Base-by-base conservation (phyloP, 2,113 vertebrate species). In the Nothocercus nigrocapillus region DNA sequence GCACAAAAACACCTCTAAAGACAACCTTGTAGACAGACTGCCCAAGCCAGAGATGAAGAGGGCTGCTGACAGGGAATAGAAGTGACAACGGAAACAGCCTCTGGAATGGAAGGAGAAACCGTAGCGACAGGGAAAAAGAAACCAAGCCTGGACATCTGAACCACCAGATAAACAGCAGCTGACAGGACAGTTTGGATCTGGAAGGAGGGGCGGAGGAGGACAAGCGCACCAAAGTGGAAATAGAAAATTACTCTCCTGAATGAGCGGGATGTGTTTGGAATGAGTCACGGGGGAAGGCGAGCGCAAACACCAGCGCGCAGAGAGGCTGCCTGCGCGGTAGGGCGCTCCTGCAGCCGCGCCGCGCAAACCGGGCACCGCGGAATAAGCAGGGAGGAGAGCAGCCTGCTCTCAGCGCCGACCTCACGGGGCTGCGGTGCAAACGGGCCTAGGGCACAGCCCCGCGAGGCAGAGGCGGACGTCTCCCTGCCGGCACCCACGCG, bases 1-100 rank as follows among this genome's bases (percentile, higher is more conserved):
- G 95, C 96, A 96, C 94, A 97, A 96, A 97, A 96, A 97, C 96
- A 97, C 96, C 95, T 92, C 96, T 64, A 95, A 95, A 97, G 97
- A 97, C 97, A 97, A 96, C 64, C 78, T 91, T 73, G 78, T 87
- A 96, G 96, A 97, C 95, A 95, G 94, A 82, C 97, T 95, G 95
- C 79, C 95, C 7, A 5, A 97, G 93, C 88, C 95, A 96, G 94
- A 73, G 88, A 95, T 84, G 95, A 93, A 97, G 94, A 97, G 91
- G 88, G 95, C 95, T 92, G 93, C 95, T 97, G 97, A 96, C 92
- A 91, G 68, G 82, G 85, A 96, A 96, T 8, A 95, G 97, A 95
- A 97, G 94, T 85, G 95, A 97, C 96, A 97, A 88, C 91, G 90
- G 85, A 96, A 97, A 93, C 87, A 93, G 90, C 93, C 95, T 96